Base-by-base conservation (phyloP, 1,140 invertebrate species). In the Periplaneta americana region DNA sequence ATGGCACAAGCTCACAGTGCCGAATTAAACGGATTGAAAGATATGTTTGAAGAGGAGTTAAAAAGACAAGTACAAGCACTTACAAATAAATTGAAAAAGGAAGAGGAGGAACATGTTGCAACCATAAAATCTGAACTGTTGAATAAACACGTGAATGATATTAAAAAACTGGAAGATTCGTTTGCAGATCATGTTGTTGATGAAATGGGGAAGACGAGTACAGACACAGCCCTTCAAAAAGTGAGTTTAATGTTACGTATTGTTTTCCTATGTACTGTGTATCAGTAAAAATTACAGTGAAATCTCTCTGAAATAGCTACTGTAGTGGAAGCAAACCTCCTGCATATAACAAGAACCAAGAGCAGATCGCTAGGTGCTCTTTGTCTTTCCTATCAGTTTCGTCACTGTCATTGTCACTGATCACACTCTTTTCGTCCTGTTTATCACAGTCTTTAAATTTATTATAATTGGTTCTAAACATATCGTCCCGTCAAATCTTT, bases 131-230 rank as follows among this genome's bases (percentile, higher is more conserved):
- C 33, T 66, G 57, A 83, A 37, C 75, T 81, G 32, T 57, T 81
- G 48, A 66, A 74, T 35, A 75, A 75, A 35, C 80, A 83, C 34
- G 39, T 35, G 22, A 31, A 32, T 31, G 80, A 83, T 76, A 31
- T 82, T 33, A 57, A 80, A 32, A 82, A 66, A 78, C 28, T 82
- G 78, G 66, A 82, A 8, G 75, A 79, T n/a, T 80, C 75, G 36
- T 32, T 80, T n/a, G 79, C 34, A 36, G 76, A 74, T 78, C 33
- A 81, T 39, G 79, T 75, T 9, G 80, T 28, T 33, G 77, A 57
- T 77, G 74, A 66, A 11, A 66, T 28, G 1, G 22, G 48, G 28
- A 28, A 8, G 28, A 28, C 48, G 28, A n/a, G 5, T n/a, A 66
- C 22, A n/a, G 48, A 66, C 9, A 6, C n/a, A 0, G 5, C 11